Conservation (phyloP, 2,888 invertebrate genomes). For the Ectemnius cavifrons region DNA sequence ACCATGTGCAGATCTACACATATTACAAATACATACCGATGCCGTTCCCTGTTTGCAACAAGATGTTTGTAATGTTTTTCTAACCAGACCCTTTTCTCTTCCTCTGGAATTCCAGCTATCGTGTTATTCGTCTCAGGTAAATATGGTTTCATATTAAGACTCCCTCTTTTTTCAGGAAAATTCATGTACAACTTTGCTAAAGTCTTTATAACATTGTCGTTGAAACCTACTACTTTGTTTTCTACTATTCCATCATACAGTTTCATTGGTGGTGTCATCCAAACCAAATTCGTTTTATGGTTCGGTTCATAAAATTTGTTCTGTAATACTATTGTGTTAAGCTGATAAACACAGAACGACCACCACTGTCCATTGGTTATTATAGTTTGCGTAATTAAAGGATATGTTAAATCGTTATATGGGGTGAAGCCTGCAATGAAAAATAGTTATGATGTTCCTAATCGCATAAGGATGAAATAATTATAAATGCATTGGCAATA, state of each 20-base stretch:
- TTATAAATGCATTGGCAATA: slow-evolving; percentile 51
- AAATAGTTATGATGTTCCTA: not conserved
- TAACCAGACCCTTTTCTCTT: slow-evolving; percentile 84
- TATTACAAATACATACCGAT: slow-evolving; percentile 69
- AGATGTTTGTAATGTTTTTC: slow-evolving; percentile 85
- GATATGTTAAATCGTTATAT: slow-evolving; percentile 94
- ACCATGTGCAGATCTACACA: not conserved
- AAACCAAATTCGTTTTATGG: slow-evolving; percentile 88
- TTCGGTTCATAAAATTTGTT: slow-evolving; percentile 83
- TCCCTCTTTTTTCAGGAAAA: slow-evolving; percentile 81
- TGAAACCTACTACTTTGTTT: slow-evolving; percentile 87
- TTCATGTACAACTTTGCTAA: slow-evolving; percentile 88
- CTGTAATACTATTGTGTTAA: slow-evolving; percentile 90
- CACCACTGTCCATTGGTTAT: slow-evolving; percentile 93
- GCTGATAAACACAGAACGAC: slow-evolving; percentile 93
- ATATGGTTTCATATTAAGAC: slow-evolving; percentile 86
- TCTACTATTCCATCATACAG: slow-evolving; percentile 86
- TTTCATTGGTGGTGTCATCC: slow-evolving; percentile 85
- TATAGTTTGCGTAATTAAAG: slow-evolving; percentile 91
- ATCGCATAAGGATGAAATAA: not conserved
- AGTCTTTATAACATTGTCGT: slow-evolving; percentile 87
- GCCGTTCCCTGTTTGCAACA: slow-evolving; percentile 83
- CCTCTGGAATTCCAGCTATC: slow-evolving; percentile 85
- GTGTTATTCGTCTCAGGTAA: slow-evolving; percentile 81
- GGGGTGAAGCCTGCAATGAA: slow-evolving; percentile 86